Evolutionary conservation across 2,797 vertebrate species (phyloP), one percentile per base, ranked within the genome.

Genomic region (Centropyge bicolor): DNA sequence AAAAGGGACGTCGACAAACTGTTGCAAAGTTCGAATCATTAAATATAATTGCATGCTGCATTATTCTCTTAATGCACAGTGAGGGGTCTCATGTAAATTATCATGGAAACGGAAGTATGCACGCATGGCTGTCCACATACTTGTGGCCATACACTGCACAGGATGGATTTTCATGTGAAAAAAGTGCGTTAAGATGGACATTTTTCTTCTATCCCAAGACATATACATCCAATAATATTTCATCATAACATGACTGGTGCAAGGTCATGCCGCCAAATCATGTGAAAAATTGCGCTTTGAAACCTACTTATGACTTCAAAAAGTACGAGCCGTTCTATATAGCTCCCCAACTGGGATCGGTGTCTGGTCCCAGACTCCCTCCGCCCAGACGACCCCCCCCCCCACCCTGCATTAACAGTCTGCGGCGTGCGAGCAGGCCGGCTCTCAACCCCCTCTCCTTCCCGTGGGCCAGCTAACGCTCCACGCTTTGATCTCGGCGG

Each of bases 401-500:
- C 66, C 77, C 74, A 70, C 66, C 57, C 74, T 56, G 78, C 51
- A 78, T 55, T 40, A 63, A 55, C 80, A 70, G 59, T 82, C 83
- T 80, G 78, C 40, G 54, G 61, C 0, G 24, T 56, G 40, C 56
- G 72, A 82, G 61, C 74, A 49, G 73, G 75, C 76, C 81, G 79
- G 46, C 31, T 79, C 72, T 76, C 56, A 62, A 70, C 73, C 74
- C 76, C 64, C 35, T 60, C 81, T 48, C 54, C 65, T 88, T 85
- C 81, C 79, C 6, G 72, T 17, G 48, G 80, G 81, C 41, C 1
- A 10, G 8, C 84, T 80, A 73, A 86, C 70, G 45, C 71, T 55
- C 22, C 19, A 45, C 55, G 43, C 89, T 91, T 86, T 89, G 82
- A 88, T 89, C 90, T 75, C 5, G 9, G 57, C 6, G 57, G 76